phyloP scores from a whole-genome alignment of 1,140 invertebrate species.

The Papilio machaon region DNA sequence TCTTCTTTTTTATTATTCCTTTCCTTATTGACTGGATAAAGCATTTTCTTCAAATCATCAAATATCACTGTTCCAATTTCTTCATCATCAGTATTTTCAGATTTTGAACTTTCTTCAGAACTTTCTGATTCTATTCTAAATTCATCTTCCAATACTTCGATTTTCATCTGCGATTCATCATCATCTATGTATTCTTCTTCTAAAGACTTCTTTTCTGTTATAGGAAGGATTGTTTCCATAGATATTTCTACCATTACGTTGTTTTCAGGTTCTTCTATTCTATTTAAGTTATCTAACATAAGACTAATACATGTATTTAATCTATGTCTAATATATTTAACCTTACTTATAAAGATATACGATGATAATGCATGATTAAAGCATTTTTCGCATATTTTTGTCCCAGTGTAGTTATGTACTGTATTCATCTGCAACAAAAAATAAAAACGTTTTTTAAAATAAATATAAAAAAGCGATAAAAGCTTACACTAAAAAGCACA shows the following conservation, averaged over 20 bases:
- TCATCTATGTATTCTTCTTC: constrained; percentile 50
- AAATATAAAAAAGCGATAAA: constrained; percentile 49
- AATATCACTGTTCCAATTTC: constrained; percentile 2
- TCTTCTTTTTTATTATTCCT: constrained; percentile 52
- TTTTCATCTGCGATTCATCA: constrained; percentile 52
- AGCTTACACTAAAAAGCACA: constrained; percentile 40
- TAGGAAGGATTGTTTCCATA: constrained; percentile 58
- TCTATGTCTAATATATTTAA: constrained; percentile 59
- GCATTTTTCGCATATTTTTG: constrained; percentile 73
- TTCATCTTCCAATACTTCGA: constrained; percentile 75
- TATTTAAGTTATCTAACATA: constrained; percentile 57
- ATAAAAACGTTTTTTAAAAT: constrained; percentile 47
- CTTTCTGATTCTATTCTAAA: constrained; percentile 62
- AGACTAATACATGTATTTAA: constrained; percentile 59
- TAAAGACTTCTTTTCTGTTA: constrained; percentile 43
- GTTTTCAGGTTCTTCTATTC: constrained; percentile 47
- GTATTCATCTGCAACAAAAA: constrained; percentile 73
- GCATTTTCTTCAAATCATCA: constrained; percentile 22
- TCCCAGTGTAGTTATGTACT: constrained; percentile 61
- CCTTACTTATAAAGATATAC: constrained; percentile 66
- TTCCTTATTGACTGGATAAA: constrained; percentile 5
- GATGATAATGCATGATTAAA: constrained; percentile 63
- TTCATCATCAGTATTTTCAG: background rate
- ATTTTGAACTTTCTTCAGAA: constrained; percentile 48
- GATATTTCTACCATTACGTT: constrained; percentile 71